phyloP scores from a whole-genome alignment of 2,888 invertebrate species.

The Nephrotoma appendiculata region DNA sequence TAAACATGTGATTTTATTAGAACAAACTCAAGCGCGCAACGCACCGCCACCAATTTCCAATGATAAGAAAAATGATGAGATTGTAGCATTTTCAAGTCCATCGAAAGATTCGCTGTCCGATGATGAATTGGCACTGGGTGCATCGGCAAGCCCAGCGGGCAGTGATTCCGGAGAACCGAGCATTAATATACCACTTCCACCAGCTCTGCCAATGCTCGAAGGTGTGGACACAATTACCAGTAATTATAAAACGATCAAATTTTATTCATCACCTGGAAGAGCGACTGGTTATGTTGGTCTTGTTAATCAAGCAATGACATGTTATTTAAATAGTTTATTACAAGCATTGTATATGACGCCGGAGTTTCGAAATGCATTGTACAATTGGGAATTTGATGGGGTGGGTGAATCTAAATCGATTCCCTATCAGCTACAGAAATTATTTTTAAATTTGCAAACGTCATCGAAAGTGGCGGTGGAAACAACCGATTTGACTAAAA shows the following conservation, averaged over 20 bases:
- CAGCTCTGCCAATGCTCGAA: slow-evolving; percentile 11
- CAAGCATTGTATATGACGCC: slow-evolving; percentile 87
- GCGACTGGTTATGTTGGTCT: slow-evolving; percentile 50
- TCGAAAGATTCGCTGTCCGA: slow-evolving; percentile 14
- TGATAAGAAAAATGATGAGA: background rate
- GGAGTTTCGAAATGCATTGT: slow-evolving; percentile 77
- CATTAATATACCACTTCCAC: slow-evolving; percentile 14
- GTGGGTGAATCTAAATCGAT: slow-evolving; percentile 59
- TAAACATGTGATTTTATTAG: background rate
- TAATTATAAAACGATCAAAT: slow-evolving; percentile 6
- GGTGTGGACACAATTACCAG: background rate
- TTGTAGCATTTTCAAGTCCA: background rate
- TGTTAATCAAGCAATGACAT: slow-evolving; percentile 86
- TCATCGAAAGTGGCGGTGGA: slow-evolving; percentile 65
- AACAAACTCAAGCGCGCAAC: background rate
- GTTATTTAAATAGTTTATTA: slow-evolving; percentile 75
- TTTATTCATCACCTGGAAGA: slow-evolving; percentile 12
- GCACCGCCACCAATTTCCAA: background rate
- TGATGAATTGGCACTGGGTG: slow-evolving; percentile 31
- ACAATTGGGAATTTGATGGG: slow-evolving; percentile 66
- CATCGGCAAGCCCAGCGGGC: slow-evolving; percentile 32
- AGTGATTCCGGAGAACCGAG: slow-evolving; percentile 15
- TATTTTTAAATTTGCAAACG: slow-evolving; percentile 74
- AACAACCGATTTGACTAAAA: slow-evolving; percentile 72
- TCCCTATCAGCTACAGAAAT: slow-evolving; percentile 71